Evolutionary conservation across 2,797 vertebrate genomes (phyloP), one percentile per base, ranked within the genome.

Genomic region (Sebastes cheni): DNA sequence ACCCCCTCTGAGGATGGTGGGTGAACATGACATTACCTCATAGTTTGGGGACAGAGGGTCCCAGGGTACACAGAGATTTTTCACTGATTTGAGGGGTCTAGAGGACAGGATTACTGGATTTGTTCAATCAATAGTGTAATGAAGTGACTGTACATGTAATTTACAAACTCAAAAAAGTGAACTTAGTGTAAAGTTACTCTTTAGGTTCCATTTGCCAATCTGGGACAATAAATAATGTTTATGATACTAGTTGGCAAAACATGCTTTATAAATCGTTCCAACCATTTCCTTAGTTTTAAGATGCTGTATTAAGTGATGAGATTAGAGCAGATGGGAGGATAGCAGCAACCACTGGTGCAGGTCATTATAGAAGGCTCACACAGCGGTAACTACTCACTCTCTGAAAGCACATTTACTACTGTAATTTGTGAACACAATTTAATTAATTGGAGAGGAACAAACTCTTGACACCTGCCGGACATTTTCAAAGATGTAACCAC

Each of bases 401-500:
- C 11, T 52, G 9, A 55, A 32, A 34, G 29, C 22, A 56, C 25
- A n/a, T 68, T 32, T 68, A 34, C 67, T 34, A 10, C 67, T 55
- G 13, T n/a, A 52, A 54, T 67, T 50, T 29, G 9, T 46, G 27
- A n/a, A n/a, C 11, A 30, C 29, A 67, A 34, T 32, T 34, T 10
- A 23, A 34, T 12, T 42, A 10, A 66, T 18, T 66, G 64, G 23
- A 27, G 36, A 27, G 14, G 14, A n/a, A n/a, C n/a, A n/a, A n/a
- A n/a, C 13, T 27, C 34, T 23, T 27, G 18, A 39, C 34, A 42
- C 16, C 16, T 27, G 34, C 54, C 1, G 10, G 55, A 59, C 42
- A 71, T 85, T 72, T 66, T 80, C 60, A 12, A 70, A 66, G 74
- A 71, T 86, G 59, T 73, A 29, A 83, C 55, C 14, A 27, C n/a